These are phyloP conservation scores for Natator depressus DNA, from an alignment of 2,113 vertebrate genomes.

Conservation along the genomic window DNA sequence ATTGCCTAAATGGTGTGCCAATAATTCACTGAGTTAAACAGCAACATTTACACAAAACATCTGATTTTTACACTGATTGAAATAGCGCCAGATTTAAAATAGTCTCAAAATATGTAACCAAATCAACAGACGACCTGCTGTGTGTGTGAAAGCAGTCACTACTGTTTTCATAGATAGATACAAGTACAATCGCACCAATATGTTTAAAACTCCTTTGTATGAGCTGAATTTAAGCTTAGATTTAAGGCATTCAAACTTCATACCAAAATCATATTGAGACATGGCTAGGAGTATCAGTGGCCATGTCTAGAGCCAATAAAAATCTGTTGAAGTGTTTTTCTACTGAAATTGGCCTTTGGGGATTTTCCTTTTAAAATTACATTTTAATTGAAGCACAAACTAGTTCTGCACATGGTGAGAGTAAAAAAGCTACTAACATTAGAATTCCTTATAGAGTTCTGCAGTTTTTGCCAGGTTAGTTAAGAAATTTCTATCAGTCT, in stretches of 20 bases:
- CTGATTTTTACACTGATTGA: slow-evolving; percentile 50
- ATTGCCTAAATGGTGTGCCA: slow-evolving; percentile 24
- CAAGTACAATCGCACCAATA: slow-evolving; percentile 37
- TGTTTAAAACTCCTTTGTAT: slow-evolving; percentile 42
- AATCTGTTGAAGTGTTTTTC: slow-evolving; percentile 69
- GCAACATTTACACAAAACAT: slow-evolving; percentile 19
- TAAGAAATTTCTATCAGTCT: slow-evolving; percentile 42
- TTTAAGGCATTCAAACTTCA: slow-evolving; percentile 61
- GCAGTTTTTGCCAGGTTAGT: slow-evolving; percentile 44
- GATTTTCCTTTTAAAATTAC: slow-evolving; percentile 75
- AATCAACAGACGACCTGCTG: slow-evolving; percentile 62
- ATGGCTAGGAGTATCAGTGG: slow-evolving; percentile 41
- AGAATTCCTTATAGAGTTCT: slow-evolving; percentile 35
- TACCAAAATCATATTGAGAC: slow-evolving; percentile 65
- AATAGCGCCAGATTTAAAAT: slow-evolving; percentile 47
- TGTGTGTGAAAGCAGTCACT: neutral
- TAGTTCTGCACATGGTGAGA: slow-evolving; percentile 50
- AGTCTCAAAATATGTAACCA: slow-evolving; percentile 43
- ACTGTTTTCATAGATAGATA: slow-evolving; percentile 39
- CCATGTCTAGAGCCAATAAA: slow-evolving; percentile 68
- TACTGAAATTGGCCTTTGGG: slow-evolving; percentile 67
- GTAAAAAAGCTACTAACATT: slow-evolving; percentile 36
- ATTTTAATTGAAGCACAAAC: slow-evolving; percentile 76
- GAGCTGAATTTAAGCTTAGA: neutral
- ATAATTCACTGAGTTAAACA: slow-evolving; percentile 24